These are phyloP conservation scores for Stichopus chloronotus DNA, from an alignment of 35 echinoderm and acorn worm species.

Conservation along the genomic window DNA sequence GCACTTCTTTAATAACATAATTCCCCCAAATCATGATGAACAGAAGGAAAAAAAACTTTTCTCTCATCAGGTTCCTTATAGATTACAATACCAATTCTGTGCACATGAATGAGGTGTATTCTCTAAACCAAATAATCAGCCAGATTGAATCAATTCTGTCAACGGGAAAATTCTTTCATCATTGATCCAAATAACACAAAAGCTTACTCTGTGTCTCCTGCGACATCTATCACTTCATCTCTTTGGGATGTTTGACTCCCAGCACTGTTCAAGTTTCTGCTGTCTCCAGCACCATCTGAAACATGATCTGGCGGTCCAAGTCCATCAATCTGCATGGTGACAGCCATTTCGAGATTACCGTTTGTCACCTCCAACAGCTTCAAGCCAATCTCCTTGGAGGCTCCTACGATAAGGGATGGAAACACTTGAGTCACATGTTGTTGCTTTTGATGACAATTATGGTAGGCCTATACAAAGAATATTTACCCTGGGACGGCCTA, in stretches of 20 bases:
- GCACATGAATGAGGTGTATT: no score
- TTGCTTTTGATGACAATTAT: background rate
- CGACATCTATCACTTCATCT: background rate
- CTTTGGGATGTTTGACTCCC: background rate
- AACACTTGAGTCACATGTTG: background rate
- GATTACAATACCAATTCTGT: no score
- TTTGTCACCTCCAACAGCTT: constrained; percentile 89
- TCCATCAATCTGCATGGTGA: constrained; percentile 94
- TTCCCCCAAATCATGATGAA: no score
- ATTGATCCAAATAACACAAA: background rate
- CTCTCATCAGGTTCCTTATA: no score
- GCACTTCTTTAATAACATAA: no score
- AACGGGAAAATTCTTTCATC: no score
- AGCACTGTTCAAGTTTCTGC: background rate
- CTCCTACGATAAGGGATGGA: constrained; percentile 55
- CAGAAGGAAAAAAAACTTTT: no score
- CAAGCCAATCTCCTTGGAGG: constrained; percentile 79
- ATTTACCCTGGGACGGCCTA: background rate
- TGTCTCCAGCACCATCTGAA: background rate
- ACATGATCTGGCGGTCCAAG: background rate
- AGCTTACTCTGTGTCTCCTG: constrained; percentile 42
- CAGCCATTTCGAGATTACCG: constrained; percentile 95
- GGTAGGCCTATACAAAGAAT: background rate
- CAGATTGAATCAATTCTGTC: no score
- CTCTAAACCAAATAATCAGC: no score